Evolutionary conservation across 2,888 invertebrate species (phyloP).

Genomic region (Meliscaeva auricollis): DNA sequence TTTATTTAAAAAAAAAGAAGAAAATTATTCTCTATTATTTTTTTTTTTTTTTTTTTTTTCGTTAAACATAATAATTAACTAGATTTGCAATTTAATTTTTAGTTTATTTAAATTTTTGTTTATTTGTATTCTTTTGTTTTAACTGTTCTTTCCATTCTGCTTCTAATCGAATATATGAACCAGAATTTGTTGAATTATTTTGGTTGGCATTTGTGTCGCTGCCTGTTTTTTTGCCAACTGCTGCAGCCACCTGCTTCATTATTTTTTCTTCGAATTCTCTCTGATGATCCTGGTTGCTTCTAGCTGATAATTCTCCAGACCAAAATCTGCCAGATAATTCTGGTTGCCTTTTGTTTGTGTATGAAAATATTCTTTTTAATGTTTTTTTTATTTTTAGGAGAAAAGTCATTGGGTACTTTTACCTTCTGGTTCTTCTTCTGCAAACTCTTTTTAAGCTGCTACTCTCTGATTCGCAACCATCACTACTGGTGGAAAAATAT

Average conservation of each 20-base stretch:
- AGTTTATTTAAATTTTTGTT: conserved; percentile 68
- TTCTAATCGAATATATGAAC: conserved; percentile 90
- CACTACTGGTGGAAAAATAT: conserved; percentile 82
- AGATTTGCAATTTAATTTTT: not conserved
- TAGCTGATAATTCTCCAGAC: conserved; percentile 90
- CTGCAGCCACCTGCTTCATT: conserved; percentile 85
- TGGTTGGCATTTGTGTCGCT: conserved; percentile 79
- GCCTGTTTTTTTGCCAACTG: conserved; percentile 82
- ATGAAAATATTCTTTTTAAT: no score
- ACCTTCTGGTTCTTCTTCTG: conserved; percentile 74
- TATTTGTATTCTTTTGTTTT: conserved; percentile 79
- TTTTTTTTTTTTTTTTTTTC: conserved; percentile 9
- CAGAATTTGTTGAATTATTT: conserved; percentile 85
- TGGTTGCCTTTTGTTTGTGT: no score
- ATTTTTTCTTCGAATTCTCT: conserved; percentile 92
- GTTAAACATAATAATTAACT: not conserved
- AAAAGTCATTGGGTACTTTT: not conserved
- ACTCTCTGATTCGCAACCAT: conserved; percentile 83
- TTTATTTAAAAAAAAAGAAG: conserved; percentile 47
- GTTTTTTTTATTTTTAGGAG: not conserved
- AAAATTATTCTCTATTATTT: conserved; percentile 13
- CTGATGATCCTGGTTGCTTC: conserved; percentile 95
- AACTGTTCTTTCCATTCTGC: conserved; percentile 90
- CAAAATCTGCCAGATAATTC: conserved; percentile 87
- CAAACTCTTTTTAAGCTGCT: conserved; percentile 77